Conservation (phyloP, 2,797 vertebrate species). For the Tinamus major region DNA sequence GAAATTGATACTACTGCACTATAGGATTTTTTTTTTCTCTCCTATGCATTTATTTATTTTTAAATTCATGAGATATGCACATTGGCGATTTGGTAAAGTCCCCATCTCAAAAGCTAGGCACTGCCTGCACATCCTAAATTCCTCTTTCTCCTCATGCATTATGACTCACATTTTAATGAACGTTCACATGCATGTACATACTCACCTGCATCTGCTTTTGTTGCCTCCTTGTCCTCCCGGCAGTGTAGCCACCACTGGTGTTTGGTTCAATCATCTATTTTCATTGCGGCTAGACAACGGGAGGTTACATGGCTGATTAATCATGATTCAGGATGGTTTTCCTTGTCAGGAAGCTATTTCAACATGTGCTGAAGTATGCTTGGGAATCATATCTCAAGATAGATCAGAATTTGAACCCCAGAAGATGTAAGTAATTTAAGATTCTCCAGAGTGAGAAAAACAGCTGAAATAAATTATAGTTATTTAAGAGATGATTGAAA, state of each 20-base stretch:
- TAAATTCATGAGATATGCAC: background rate
- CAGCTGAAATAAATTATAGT: background rate
- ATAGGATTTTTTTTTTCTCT: background rate
- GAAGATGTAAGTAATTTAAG: background rate
- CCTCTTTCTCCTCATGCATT: background rate
- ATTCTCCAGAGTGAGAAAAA: background rate
- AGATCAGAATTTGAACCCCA: background rate
- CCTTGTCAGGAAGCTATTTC: background rate
- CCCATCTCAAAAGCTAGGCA: background rate
- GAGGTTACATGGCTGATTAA: background rate
- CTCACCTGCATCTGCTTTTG: background rate
- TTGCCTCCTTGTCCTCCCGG: background rate
- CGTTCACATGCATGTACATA: background rate
- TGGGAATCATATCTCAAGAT: background rate
- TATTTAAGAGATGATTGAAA: background rate
- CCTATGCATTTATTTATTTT: background rate
- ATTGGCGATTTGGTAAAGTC: background rate
- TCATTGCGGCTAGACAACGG: background rate
- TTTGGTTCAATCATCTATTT: background rate
- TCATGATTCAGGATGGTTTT: background rate
- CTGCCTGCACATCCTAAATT: background rate
- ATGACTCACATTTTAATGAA: background rate
- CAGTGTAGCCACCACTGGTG: background rate
- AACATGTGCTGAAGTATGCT: background rate
- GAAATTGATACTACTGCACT: background rate